A percentile compares a stretch with the other conserved stretches of the same genome.
phyloP scores from a whole-genome alignment of 1,140 invertebrate species.

The Acromyrmex echinatior region DNA sequence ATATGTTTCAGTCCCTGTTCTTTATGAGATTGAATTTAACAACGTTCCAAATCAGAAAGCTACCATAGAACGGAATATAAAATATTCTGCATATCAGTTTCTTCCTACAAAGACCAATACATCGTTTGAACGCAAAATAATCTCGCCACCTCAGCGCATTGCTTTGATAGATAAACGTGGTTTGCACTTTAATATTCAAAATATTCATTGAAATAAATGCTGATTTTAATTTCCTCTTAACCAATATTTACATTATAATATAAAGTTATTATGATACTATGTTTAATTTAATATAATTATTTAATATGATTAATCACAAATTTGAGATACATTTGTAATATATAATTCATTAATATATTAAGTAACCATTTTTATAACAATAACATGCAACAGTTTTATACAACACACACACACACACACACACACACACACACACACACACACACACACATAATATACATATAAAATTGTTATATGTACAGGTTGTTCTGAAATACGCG shows the following conservation, averaged over 20 bases:
- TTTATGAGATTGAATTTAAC: not conserved
- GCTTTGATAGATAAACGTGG: not conserved
- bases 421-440: no score
- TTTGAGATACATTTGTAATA: no score
- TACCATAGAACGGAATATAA: not conserved
- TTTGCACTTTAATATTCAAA: not conserved
- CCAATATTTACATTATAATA: not conserved
- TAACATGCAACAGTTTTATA: no score
- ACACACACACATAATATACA: no score
- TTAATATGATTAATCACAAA: not conserved
- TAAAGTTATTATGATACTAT: conserved; percentile 2
- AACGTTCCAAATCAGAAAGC: not conserved
- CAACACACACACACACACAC: no score
- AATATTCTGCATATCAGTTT: not conserved
- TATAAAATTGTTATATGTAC: no score
- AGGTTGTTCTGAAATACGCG: no score
- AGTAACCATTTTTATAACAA: no score
- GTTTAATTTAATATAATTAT: not conserved
- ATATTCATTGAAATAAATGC: not conserved
- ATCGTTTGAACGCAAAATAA: not conserved
- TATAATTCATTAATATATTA: no score
- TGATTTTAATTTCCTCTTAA: not conserved
- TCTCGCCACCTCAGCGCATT: not conserved
- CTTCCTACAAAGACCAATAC: conserved; percentile 10
- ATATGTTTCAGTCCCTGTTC: conserved; percentile 23